A percentile compares a stretch with the other conserved stretches of the same genome.
phyloP scores from a whole-genome alignment of 2,113 vertebrate species.

The Himantopus leucocephalus region DNA sequence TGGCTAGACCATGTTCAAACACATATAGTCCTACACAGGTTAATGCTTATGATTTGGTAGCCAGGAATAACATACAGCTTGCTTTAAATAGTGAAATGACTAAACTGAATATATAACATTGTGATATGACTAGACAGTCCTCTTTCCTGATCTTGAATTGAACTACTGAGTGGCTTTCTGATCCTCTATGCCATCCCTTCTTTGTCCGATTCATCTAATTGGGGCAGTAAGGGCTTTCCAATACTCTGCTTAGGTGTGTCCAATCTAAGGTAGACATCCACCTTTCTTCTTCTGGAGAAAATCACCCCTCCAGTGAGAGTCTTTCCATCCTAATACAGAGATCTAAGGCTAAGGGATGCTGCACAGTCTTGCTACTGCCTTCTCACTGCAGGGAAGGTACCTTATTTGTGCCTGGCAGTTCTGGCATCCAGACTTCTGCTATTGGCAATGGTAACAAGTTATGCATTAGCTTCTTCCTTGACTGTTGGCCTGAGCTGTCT shows the following conservation, averaged over 20 bases:
- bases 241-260: background rate
- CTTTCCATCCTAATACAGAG: background rate
- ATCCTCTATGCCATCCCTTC: background rate
- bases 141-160: background rate
- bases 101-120: background rate
- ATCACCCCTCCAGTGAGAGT: background rate
- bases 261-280: background rate
- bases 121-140: background rate
- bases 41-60: background rate
- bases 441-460: background rate
- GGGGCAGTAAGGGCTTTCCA: background rate
- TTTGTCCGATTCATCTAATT: background rate
- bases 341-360: background rate
- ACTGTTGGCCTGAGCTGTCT: background rate
- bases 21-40: background rate
- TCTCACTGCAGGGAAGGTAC: background rate
- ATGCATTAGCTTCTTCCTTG: background rate
- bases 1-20: background rate
- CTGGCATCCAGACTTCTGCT: background rate
- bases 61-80: background rate
- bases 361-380: background rate
- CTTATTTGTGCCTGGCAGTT: background rate
- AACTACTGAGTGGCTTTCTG: background rate
- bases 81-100: background rate
- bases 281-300: background rate